Base-by-base conservation (phyloP, 2,797 vertebrate species). In the Yasuhikotakia modesta region DNA sequence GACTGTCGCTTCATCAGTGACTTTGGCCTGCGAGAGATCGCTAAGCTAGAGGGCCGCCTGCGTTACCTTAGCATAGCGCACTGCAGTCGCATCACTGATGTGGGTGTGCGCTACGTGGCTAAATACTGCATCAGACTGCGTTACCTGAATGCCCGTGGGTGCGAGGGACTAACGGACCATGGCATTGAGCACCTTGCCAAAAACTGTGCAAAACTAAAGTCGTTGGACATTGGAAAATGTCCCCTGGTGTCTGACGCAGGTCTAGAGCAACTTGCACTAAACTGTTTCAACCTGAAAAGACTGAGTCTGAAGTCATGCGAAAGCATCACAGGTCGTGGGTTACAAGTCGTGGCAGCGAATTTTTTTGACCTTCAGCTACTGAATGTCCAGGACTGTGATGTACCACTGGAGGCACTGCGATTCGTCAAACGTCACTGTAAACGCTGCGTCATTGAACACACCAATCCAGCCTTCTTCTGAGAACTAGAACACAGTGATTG, bases 391-490 rank as follows among this genome's bases (percentile, higher is more conserved):
- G 95, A 96, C 90, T 96, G 95, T 1, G 95, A 96, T 0, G 92
- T 94, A 43, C 93, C 95, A 0, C 93, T 95, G 74, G 95, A 96
- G 84, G 95, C 95, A 5, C 89, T 96, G 82, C 90, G 93, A 30
- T 95, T 96, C n/a, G 94, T 96, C 69, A 95, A 95, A 79, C 94
- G 95, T 17, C 95, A 95, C 52, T 96, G 95, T 89, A 95, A 93
- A 81, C 94, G 94, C 83, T 96, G 95, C 79, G 92, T 95, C 82
- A 96, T 96, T 80, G 95, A 96, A 87, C 95, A 96, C 90, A 95
- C 93, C 84, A 96, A 96, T 89, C 95, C 95, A 8, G 95, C 95
- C 82, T 95, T 96, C 88, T 96, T 95, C 91, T 96, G 89, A 95
- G 80, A 63, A 58, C n/a, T 35, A 32, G 14, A 63, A 19, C 30